Percentiles rank a stretch among this genome's conserved stretches.
Evolutionary conservation across 2,113 vertebrate species (phyloP).

Genomic region (Sigmodon hispidus): DNA sequence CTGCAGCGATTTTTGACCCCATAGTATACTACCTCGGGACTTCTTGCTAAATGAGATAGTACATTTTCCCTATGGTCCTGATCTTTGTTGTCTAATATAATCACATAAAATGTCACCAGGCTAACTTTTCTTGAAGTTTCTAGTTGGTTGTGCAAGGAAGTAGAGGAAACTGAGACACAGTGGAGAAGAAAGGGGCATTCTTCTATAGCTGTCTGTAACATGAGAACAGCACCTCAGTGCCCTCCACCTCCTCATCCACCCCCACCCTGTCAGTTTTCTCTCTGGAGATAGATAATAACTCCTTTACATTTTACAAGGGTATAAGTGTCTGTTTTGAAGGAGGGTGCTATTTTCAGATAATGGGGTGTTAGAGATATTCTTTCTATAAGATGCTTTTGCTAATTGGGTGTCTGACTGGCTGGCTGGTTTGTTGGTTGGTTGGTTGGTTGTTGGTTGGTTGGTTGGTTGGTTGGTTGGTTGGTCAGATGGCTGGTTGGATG

Average conservation of each 20-base stretch:
- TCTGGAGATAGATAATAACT: background rate
- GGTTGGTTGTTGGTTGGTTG: no score
- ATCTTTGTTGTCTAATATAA: slow-evolving; percentile 3
- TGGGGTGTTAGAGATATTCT: background rate
- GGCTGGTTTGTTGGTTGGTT: no score
- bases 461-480: no score
- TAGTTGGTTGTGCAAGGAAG: background rate
- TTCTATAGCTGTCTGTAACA: background rate
- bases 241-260: background rate
- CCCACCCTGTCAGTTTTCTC: background rate
- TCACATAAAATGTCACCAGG: background rate
- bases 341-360: background rate
- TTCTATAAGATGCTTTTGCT: background rate
- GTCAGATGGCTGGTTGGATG: no score
- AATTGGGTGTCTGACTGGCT: background rate
- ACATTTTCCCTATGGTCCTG: background rate
- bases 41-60: slow-evolving; percentile 13
- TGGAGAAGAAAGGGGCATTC: background rate
- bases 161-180: background rate
- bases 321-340: background rate
- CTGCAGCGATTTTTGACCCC: background rate
- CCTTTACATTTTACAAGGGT: background rate
- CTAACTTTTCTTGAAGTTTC: background rate
- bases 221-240: background rate
- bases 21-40: background rate